Conservation (phyloP, 1,140 invertebrate species). For the Bombus waltoni region DNA sequence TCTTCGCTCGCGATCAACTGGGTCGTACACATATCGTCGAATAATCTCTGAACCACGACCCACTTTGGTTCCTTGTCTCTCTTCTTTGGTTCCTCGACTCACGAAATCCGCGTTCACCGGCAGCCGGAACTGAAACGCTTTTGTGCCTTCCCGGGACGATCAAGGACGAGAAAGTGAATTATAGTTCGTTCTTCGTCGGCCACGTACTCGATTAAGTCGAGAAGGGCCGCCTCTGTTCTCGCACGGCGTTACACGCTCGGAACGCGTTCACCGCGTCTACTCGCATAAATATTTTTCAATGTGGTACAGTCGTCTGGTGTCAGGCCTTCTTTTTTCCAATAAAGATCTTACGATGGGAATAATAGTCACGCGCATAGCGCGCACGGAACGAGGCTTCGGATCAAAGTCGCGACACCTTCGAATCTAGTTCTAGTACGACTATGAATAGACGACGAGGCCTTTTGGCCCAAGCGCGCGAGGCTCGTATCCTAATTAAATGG, state of each 20-base stretch:
- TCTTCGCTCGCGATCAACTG: slow-evolving; percentile 5
- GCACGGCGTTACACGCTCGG: neutral
- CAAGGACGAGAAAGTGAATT: slow-evolving; percentile 70
- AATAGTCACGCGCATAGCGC: slow-evolving; percentile 24
- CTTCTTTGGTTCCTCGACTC: slow-evolving; percentile 1
- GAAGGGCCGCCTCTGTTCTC: slow-evolving; percentile 48
- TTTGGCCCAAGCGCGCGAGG: slow-evolving; percentile 69
- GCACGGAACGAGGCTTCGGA: slow-evolving; percentile 73
- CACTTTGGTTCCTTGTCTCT: slow-evolving; percentile 45
- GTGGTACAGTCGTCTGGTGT: neutral
- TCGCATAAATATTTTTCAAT: neutral
- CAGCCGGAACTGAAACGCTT: slow-evolving; percentile 70
- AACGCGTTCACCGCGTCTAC: neutral
- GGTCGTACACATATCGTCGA: slow-evolving; percentile 38
- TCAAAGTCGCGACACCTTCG: slow-evolving; percentile 72
- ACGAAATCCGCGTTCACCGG: slow-evolving; percentile 58
- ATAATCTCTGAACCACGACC: slow-evolving; percentile 49
- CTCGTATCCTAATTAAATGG: slow-evolving; percentile 68
- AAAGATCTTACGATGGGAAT: slow-evolving; percentile 34
- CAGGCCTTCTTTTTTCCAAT: neutral
- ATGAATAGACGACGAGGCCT: slow-evolving; percentile 78
- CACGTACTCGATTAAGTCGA: slow-evolving; percentile 37
- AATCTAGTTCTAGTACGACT: slow-evolving; percentile 79
- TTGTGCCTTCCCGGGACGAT: slow-evolving; percentile 60
- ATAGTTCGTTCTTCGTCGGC: slow-evolving; percentile 41